Evolutionary conservation across 2,888 invertebrate species (phyloP), one percentile per base, ranked within the genome.

Genomic region (Tricholauxania praeusta): DNA sequence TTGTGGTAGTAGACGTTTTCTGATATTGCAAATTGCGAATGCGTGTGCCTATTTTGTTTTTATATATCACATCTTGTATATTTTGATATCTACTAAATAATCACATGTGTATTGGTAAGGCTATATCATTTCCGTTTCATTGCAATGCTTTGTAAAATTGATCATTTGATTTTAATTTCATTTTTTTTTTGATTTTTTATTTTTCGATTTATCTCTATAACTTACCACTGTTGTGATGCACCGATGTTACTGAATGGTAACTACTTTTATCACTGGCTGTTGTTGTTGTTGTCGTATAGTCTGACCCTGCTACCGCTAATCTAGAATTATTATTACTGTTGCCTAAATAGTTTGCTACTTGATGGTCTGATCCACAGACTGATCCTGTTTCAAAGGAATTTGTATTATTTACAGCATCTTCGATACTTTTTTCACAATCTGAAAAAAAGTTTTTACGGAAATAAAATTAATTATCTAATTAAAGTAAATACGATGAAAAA

Each of bases 341-440:
- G 74, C 78, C 78, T 74, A 82, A 79, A 79, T 86, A 85, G 82
- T 82, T 85, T 73, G 80, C 82, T 71, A 83, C 81, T 82, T 84
- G 86, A 77, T 85, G 84, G 78, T 86, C 86, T 68, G 86, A 83
- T 79, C 85, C 85, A 82, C 86, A 85, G 77, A 82, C 80, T 76
- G 85, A 83, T 74, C 82, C 79, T 73, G 83, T 79, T 64, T 82
- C 83, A 79, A 83, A 85, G 70, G 84, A 80, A 74, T 80, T 82
- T 22, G 78, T 77, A 48, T 80, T 81, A 76, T 83, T 81, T 63
- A 79, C 79, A 77, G 80, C 78, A 73, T 86, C 85, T 74, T 85
- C 86, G 71, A 81, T 79, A 76, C 79, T 77, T 76, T 84, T 85
- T 76, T 86, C 85, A 78, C 85, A 85, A 83, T 85, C 85, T 85